phyloP scores from a whole-genome alignment of 1,140 invertebrate genomes.

The Ditylenchus dipsaci region DNA sequence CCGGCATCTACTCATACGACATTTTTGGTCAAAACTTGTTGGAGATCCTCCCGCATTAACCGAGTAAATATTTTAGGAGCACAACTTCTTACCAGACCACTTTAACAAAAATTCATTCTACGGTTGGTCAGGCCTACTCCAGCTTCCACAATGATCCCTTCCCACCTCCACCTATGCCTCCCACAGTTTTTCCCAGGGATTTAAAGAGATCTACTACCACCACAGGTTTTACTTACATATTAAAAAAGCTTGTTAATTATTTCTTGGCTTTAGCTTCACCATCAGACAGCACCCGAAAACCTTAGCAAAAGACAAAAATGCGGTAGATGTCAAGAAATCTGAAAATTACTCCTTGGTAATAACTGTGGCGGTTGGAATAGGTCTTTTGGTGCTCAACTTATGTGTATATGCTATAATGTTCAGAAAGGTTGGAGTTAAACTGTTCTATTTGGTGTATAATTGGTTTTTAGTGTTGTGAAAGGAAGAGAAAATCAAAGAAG shows the following conservation, averaged over 20 bases:
- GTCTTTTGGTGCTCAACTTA: constrained; percentile 32
- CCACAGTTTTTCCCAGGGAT: constrained; percentile 40
- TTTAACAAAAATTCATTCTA: constrained; percentile 53
- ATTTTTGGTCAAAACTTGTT: no score
- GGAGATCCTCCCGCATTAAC: no score
- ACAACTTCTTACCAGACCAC: constrained; percentile 68
- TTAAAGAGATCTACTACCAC: constrained; percentile 6
- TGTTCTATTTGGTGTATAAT: neutral
- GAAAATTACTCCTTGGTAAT: constrained; percentile 5
- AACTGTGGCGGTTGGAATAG: constrained; percentile 21
- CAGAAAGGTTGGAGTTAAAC: constrained; percentile 27
- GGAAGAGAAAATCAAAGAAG: constrained; percentile 39
- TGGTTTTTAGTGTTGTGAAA: constrained; percentile 36
- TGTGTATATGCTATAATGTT: constrained; percentile 31
- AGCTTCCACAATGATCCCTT: constrained; percentile 53
- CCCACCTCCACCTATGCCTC: constrained; percentile 57
- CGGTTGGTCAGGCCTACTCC: constrained; percentile 51
- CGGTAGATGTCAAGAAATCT: neutral
- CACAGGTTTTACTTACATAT: neutral
- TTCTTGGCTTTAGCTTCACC: no score
- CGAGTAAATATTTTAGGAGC: constrained; percentile 48
- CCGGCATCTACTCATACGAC: no score
- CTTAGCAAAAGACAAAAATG: constrained; percentile 2
- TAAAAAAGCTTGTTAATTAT: no score
- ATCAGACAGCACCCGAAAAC: neutral